Evolutionary conservation across 2,888 invertebrate species (phyloP), one percentile per base, ranked within the genome.

Genomic region (Sceliomorpha sp.): DNA sequence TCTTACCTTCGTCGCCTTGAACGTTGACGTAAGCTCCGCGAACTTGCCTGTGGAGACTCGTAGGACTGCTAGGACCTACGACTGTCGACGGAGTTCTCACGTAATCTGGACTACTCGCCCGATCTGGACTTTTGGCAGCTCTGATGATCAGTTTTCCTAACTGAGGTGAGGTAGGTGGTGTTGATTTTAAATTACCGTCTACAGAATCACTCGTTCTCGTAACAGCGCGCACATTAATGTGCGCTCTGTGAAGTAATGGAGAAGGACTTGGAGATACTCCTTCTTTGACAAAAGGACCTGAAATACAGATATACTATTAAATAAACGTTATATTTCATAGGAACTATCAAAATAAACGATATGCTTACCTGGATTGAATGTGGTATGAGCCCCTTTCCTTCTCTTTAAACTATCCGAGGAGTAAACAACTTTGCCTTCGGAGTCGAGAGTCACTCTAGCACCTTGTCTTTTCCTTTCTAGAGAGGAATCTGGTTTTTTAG

Each of bases 301-400:
- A 17, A 8, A 29, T 39, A 7, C 14, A 26, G 20, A 10, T 37
- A 17, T 13, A 37, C 17, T 51, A 13, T 32, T 32, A 27, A 10
- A 6, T 9, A n/a, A n/a, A n/a, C n/a, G n/a, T n/a, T n/a, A n/a
- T n/a, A n/a, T n/a, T n/a, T n/a, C n/a, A n/a, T n/a, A n/a, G n/a
- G n/a, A n/a, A n/a, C n/a, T n/a, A n/a, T n/a, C n/a, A n/a, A n/a
- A n/a, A n/a, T n/a, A n/a, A n/a, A n/a, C n/a, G n/a, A n/a, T n/a
- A n/a, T n/a, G n/a, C n/a, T n/a, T n/a, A 88, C 96, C 96, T 55
- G 96, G 96, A 89, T 95, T 95, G 82, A 96, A 96, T 24, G 96
- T 95, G 27, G 95, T 94, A 82, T 95, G 94, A 9, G 94, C 93
- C 64, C 93, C 94, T 90, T 95, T 95, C 72, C 93, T 90, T 77